Percentiles rank a stretch among this genome's conserved stretches.
These are phyloP conservation scores for Lasioglossum marginatum DNA, from an alignment of 2,888 invertebrate genomes.

Conservation along the genomic window DNA sequence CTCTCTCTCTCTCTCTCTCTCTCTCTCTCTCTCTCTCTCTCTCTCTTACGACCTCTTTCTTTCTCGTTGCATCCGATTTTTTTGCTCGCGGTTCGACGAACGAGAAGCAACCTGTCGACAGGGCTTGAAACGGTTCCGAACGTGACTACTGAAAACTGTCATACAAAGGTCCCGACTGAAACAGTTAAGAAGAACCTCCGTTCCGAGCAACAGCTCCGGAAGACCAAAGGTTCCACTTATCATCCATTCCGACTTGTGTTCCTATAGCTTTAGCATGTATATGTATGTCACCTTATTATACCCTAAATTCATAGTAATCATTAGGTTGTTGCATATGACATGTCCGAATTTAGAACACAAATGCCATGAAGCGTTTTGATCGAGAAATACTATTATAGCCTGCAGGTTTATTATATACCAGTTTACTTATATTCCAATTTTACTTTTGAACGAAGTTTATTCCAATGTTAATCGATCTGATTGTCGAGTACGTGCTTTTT, in stretches of 20 bases:
- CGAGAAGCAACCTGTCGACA: slow-evolving; percentile 11
- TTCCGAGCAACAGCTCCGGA: neutral
- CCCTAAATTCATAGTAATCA: neutral
- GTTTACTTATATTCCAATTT: neutral
- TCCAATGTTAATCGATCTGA: neutral
- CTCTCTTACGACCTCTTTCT: neutral
- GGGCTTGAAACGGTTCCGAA: neutral
- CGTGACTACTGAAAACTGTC: neutral
- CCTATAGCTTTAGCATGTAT: neutral
- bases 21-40: neutral
- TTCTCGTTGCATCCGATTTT: neutral
- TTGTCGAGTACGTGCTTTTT: neutral
- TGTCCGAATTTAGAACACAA: neutral
- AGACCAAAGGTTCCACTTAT: neutral
- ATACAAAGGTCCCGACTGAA: neutral
- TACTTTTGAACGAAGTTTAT: neutral
- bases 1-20: neutral
- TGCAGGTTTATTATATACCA: neutral
- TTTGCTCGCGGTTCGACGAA: slow-evolving; percentile 17
- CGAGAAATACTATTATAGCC: no score
- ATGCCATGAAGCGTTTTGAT: neutral
- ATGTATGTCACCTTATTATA: neutral
- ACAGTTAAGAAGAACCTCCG: neutral
- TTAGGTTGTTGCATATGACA: neutral
- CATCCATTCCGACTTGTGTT: neutral